A percentile compares a stretch with the other conserved stretches of the same genome.
Evolutionary conservation across 2,888 invertebrate species (phyloP).

Genomic region (Euzophera pinguis): DNA sequence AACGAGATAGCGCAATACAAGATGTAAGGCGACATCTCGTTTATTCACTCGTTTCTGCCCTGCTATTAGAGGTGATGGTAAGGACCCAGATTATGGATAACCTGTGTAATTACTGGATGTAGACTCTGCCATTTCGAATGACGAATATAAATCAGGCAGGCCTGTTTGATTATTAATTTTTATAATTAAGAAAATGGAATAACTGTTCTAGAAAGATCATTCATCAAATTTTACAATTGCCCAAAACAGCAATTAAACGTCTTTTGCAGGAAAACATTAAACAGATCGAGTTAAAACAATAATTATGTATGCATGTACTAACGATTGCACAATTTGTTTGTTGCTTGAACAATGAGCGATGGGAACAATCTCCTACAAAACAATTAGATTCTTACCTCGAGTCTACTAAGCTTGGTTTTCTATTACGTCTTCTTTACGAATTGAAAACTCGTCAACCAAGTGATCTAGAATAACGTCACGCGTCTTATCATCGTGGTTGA

Average conservation of each 20-base stretch:
- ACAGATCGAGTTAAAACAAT: conserved; percentile 1
- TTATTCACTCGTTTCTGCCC: too few species aligned
- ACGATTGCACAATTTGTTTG: conserved; percentile 32
- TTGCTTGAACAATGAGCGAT: conserved; percentile 33
- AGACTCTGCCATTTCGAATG: too few species aligned
- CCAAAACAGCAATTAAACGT: background rate
- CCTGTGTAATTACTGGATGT: too few species aligned
- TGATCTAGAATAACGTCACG: background rate
- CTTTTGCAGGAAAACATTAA: background rate
- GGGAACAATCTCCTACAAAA: conserved; percentile 28
- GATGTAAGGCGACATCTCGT: too few species aligned
- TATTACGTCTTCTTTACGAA: too few species aligned
- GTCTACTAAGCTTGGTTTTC: background rate
- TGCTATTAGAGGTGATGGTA: too few species aligned
- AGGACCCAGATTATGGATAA: too few species aligned
- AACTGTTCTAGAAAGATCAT: too few species aligned
- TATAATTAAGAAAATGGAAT: too few species aligned
- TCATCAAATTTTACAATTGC: background rate
- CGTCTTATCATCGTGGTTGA: background rate
- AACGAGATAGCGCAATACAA: too few species aligned
- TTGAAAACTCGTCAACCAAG: background rate
- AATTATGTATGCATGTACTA: background rate
- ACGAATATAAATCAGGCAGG: too few species aligned
- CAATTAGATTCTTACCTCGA: background rate
- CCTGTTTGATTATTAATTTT: too few species aligned